Conservation (phyloP, 2,797 vertebrate genomes). For the Salarias fasciatus region DNA sequence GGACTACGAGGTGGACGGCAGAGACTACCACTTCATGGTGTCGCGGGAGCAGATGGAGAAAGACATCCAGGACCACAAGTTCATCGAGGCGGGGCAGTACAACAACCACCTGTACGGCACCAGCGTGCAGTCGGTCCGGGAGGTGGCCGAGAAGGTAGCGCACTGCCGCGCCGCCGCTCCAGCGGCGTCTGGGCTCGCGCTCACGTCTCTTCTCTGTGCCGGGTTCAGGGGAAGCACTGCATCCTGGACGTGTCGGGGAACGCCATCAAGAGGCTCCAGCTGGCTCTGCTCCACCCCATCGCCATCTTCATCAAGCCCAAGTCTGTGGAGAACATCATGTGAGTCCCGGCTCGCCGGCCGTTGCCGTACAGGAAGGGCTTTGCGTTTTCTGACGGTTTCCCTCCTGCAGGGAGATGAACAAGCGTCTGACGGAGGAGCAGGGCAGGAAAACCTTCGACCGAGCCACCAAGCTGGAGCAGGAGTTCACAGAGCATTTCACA, state of each 20-base stretch:
- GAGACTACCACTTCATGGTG: slow-evolving; percentile 96
- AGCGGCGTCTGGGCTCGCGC: too few relatives aligned
- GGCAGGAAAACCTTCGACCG: slow-evolving; percentile 94
- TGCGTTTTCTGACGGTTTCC: not conserved
- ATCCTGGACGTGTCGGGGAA: slow-evolving; percentile 98
- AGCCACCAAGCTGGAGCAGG: slow-evolving; percentile 95
- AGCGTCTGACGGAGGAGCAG: slow-evolving; percentile 95
- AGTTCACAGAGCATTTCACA: slow-evolving; percentile 98
- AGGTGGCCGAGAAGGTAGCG: slow-evolving; percentile 94
- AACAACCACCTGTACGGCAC: slow-evolving; percentile 98
- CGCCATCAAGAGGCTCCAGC: slow-evolving; percentile 97
- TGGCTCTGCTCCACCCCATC: slow-evolving; percentile 93
- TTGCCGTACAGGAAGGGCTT: not conserved
- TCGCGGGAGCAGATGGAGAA: slow-evolving; percentile 98
- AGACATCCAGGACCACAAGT: slow-evolving; percentile 97
- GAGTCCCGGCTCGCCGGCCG: slow-evolving; percentile 61
- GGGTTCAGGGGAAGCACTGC: slow-evolving; percentile 93
- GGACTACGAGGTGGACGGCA: slow-evolving; percentile 95
- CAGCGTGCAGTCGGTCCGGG: slow-evolving; percentile 95
- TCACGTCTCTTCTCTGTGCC: too few relatives aligned
- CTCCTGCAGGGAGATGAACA: slow-evolving; percentile 95
- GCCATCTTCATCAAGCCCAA: slow-evolving; percentile 97
- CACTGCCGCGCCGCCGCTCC: too few relatives aligned
- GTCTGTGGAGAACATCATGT: slow-evolving; percentile 98
- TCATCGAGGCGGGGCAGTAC: slow-evolving; percentile 98